A percentile compares a stretch with the other conserved stretches of the same genome.
Conservation (phyloP, 2,113 vertebrate species). For the Tragelaphus scriptus region DNA sequence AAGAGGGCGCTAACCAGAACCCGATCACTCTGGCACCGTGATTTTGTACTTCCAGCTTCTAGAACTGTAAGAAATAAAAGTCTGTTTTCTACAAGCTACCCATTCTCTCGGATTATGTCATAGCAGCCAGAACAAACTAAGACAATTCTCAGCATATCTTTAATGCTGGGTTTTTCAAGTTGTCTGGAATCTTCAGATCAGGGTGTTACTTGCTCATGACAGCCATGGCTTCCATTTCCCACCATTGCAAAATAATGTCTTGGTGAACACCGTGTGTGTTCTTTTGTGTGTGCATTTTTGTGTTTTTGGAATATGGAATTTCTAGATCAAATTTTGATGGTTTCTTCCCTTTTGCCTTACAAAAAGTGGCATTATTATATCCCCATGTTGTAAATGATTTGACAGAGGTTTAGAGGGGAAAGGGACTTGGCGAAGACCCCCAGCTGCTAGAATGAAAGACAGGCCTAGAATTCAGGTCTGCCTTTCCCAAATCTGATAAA, state of each 20-base stretch:
- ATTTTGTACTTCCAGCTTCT: background rate
- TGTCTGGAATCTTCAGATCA: background rate
- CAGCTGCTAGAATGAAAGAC: background rate
- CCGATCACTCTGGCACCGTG: background rate
- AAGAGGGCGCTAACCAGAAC: background rate
- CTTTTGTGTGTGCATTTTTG: background rate
- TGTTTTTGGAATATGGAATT: background rate
- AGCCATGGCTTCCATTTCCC: background rate
- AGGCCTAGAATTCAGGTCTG: background rate
- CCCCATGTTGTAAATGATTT: background rate
- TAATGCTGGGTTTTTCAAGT: background rate
- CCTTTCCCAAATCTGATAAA: background rate
- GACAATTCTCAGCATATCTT: background rate
- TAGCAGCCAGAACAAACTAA: background rate
- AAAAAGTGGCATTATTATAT: background rate
- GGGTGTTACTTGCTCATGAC: background rate
- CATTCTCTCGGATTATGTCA: background rate
- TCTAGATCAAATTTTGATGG: background rate
- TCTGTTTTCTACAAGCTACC: background rate
- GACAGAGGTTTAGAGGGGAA: background rate
- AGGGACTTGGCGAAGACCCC: background rate
- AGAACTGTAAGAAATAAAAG: too few relatives aligned
- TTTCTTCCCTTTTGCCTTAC: background rate
- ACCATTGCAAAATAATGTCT: accelerated
- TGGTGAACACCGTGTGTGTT: too few relatives aligned